Conservation (phyloP, 2,113 vertebrate genomes). For the Phoenicopterus ruber region DNA sequence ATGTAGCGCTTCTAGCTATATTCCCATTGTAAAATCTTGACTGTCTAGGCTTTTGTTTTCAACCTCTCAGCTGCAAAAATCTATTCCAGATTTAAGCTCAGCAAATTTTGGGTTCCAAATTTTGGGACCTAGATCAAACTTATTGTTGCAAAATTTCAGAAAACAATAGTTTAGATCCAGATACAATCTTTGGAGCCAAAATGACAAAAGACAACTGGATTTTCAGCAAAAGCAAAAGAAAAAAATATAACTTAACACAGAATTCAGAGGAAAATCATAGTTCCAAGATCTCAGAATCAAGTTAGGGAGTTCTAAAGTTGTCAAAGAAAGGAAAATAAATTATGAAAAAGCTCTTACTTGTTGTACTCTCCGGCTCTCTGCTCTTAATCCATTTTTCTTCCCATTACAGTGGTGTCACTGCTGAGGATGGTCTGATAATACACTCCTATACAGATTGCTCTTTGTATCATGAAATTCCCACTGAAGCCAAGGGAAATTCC, state of each 20-base stretch:
- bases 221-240: not conserved
- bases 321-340: not conserved
- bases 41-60: conserved; percentile 8
- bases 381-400: not conserved
- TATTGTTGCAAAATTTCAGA: not conserved
- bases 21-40: not conserved
- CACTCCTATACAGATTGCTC: not conserved
- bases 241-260: not conserved
- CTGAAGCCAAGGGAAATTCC: conserved; percentile 4
- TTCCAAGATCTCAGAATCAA: not conserved
- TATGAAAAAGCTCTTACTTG: not conserved
- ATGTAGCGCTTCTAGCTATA: not conserved
- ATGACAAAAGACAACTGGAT: not conserved
- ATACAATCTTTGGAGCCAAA: not conserved
- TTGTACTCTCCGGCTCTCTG: not conserved
- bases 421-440: not conserved
- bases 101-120: not conserved
- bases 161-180: not conserved
- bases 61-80: not conserved
- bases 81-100: not conserved
- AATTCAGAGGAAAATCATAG: not conserved
- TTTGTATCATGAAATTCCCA: not conserved
- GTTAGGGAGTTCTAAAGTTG: not conserved
- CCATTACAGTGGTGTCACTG: not conserved
- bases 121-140: not conserved